Evolutionary conservation across 2,888 invertebrate genomes (phyloP).

Genomic region (Sinodicranocentrus sp.): DNA sequence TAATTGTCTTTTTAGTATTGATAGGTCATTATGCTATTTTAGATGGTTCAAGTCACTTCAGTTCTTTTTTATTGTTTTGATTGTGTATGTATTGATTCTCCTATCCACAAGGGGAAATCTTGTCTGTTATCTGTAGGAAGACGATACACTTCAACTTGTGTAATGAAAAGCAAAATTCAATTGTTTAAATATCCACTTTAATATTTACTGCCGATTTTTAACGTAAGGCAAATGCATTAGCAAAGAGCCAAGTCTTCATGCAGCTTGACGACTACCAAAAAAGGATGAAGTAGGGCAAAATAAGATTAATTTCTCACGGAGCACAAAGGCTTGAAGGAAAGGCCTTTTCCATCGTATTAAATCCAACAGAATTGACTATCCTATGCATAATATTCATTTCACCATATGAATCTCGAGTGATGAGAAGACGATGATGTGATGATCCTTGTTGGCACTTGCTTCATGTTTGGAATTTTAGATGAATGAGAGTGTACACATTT

Average conservation of each 20-base stretch:
- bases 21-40: not conserved
- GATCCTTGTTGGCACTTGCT: conserved; percentile 37
- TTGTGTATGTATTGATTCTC: no score
- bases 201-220: no score
- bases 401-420: no score
- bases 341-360: no score
- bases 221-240: not conserved
- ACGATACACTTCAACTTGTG: no score
- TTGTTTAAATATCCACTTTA: no score
- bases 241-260: conserved; percentile 54
- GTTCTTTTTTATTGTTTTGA: not conserved
- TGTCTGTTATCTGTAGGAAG: no score
- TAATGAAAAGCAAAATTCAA: no score
- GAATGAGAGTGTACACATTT: no score
- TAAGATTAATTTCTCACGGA: conserved; percentile 73
- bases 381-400: no score
- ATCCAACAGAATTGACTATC: no score
- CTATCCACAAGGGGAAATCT: no score
- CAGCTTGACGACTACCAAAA: conserved; percentile 63
- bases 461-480: conserved; percentile 41
- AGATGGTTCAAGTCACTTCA: not conserved
- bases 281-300: conserved; percentile 73
- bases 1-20: not conserved
- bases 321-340: not conserved
- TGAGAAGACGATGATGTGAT: not conserved